These are phyloP conservation scores for Labeo catla DNA, from an alignment of 2,113 vertebrate genomes.

Conservation along the genomic window DNA sequence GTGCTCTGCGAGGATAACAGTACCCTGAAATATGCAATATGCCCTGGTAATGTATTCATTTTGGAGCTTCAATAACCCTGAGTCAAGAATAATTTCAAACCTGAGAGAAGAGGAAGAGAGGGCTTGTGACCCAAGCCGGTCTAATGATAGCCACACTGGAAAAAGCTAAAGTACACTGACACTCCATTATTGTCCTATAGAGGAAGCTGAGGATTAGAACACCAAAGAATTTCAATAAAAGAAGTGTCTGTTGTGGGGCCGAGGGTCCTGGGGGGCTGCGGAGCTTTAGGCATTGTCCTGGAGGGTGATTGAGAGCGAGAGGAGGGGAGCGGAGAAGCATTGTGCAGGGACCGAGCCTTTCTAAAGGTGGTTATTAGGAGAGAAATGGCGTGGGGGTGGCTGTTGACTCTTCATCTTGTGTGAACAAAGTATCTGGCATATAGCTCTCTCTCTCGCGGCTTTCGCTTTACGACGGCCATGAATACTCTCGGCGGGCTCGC, in stretches of 20 bases:
- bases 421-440: conserved; percentile 80
- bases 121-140: conserved; percentile 75
- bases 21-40: conserved; percentile 16
- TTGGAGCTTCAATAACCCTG: conserved; percentile 27
- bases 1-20: conserved; percentile 21
- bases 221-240: conserved; percentile 86
- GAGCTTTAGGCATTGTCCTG: conserved; percentile 74
- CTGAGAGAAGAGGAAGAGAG: conserved; percentile 30
- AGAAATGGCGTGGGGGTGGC: conserved; percentile 72
- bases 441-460: conserved; percentile 58
- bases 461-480: conserved; percentile 77
- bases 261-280: conserved; percentile 69
- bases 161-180: conserved; percentile 79
- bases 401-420: conserved; percentile 86
- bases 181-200: conserved; percentile 79
- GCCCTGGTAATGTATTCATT: conserved; percentile 1
- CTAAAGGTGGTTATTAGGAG: conserved; percentile 65
- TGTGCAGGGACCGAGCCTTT: conserved; percentile 72
- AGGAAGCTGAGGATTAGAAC: conserved; percentile 86
- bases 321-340: conserved; percentile 76
- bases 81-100: conserved; percentile 35
- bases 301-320: conserved; percentile 80
- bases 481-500: conserved; percentile 63
- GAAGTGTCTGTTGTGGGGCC: conserved; percentile 82
- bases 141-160: conserved; percentile 75